Evolutionary conservation across 1,140 invertebrate species (phyloP).

Genomic region (Drosophila arawakana): DNA sequence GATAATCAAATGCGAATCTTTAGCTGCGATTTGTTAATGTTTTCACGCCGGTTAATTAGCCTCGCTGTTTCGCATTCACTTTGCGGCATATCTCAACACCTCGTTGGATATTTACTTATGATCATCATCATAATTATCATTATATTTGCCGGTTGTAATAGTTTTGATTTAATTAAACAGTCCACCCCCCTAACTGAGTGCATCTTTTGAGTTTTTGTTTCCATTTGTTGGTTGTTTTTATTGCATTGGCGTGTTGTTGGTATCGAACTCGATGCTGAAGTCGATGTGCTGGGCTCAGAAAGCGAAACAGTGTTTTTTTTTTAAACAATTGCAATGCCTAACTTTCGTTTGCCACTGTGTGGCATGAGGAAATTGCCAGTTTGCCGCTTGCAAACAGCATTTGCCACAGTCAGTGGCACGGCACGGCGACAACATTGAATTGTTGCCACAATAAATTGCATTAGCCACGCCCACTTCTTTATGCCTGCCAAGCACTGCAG

Average conservation of each 20-base stretch:
- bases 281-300: conserved; percentile 68
- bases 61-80: conserved; percentile 6
- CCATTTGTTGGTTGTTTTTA: conserved; percentile 20
- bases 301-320: conserved; percentile 67
- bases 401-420: conserved; percentile 2
- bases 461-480: conserved; percentile 7
- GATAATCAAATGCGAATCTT: conserved; percentile 12
- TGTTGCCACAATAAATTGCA: conserved; percentile 27
- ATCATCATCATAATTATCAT: background rate
- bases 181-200: conserved; percentile 37
- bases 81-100: conserved; percentile 46
- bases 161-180: conserved; percentile 67
- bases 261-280: background rate
- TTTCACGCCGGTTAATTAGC: conserved; percentile 39
- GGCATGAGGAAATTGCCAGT: conserved; percentile 63
- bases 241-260: conserved; percentile 53
- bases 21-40: conserved; percentile 19
- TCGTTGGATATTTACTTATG: conserved; percentile 43
- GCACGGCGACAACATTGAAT: conserved; percentile 16
- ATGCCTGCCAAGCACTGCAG: background rate
- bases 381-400: conserved; percentile 29
- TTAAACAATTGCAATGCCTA: conserved; percentile 54
- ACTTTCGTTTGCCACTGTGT: conserved; percentile 62
- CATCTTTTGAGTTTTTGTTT: conserved; percentile 9
- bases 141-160: conserved; percentile 19